Percentiles rank a stretch among this genome's conserved stretches.
Evolutionary conservation across 1,140 invertebrate genomes (phyloP).

Genomic region (Drosophila melanica): DNA sequence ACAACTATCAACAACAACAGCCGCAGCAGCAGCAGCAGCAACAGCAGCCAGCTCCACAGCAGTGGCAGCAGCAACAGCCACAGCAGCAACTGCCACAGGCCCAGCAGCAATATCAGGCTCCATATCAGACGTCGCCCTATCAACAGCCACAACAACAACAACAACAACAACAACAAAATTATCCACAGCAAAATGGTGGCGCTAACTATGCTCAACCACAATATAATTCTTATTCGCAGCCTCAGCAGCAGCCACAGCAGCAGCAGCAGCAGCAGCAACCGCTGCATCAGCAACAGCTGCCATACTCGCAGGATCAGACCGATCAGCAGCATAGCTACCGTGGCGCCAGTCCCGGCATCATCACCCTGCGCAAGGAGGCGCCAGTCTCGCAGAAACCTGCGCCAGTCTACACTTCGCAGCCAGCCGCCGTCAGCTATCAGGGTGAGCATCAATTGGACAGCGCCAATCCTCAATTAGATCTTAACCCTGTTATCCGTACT

Average conservation of each 20-base stretch:
- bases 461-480: too few species aligned
- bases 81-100: constrained; percentile 53
- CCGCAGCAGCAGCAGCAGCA: constrained; percentile 50
- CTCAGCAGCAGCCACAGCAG: constrained; percentile 56
- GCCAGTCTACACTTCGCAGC: constrained; percentile 88
- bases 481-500: neutral
- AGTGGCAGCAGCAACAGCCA: constrained; percentile 54
- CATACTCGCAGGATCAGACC: constrained; percentile 73
- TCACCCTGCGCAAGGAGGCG: constrained; percentile 88
- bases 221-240: constrained; percentile 83
- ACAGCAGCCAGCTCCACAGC: constrained; percentile 38
- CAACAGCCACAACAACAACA: constrained; percentile 63
- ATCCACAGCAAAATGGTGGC: constrained; percentile 73
- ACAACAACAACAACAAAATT: constrained; percentile 59
- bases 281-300: constrained; percentile 44
- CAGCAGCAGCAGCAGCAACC: constrained; percentile 30
- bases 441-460: constrained; percentile 83
- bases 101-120: constrained; percentile 71
- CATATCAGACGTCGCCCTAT: constrained; percentile 59
- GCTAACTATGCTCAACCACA: constrained; percentile 73
- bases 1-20: constrained; percentile 64
- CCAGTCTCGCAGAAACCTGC: constrained; percentile 89
- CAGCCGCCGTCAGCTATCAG: constrained; percentile 87
- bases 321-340: constrained; percentile 76
- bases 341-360: constrained; percentile 85